phyloP scores from a whole-genome alignment of 2,888 invertebrate genomes.

The Petrolisthes cinctipes region DNA sequence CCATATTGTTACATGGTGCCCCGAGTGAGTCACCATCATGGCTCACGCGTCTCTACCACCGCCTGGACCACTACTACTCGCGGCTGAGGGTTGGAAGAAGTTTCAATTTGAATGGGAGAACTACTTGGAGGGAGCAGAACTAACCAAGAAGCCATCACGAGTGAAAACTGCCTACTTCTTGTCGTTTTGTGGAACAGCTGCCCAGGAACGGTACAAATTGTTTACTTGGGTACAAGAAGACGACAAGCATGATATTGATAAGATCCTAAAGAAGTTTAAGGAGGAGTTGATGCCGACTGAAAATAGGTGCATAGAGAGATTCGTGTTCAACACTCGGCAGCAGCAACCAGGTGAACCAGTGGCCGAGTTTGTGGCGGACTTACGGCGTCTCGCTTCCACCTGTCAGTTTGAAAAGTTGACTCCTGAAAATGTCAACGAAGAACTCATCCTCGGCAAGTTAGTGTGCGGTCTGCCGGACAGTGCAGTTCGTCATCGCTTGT shows the following conservation, averaged over 20 bases:
- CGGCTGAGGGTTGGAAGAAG: constrained; percentile 13
- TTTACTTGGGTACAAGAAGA: constrained; percentile 6
- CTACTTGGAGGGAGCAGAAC: constrained; percentile 8
- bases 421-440: not conserved
- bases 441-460: not conserved
- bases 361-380: not conserved
- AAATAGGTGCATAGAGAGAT: constrained; percentile 10
- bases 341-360: constrained; percentile 1
- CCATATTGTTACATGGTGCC: too few species aligned
- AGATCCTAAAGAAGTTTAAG: not conserved
- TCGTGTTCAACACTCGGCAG: not conserved
- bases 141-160: not conserved
- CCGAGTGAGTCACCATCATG: too few species aligned
- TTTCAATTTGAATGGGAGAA: constrained; percentile 4
- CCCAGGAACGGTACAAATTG: not conserved
- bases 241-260: constrained; percentile 16
- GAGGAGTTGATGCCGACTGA: constrained; percentile 10
- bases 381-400: not conserved
- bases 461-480: not conserved
- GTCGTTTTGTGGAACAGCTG: not conserved
- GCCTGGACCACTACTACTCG: not conserved
- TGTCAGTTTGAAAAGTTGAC: not conserved
- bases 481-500: not conserved
- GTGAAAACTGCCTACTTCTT: constrained; percentile 1
- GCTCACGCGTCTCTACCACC: too few species aligned